Conservation (phyloP, 1,140 invertebrate species). For the Arion vulgaris region DNA sequence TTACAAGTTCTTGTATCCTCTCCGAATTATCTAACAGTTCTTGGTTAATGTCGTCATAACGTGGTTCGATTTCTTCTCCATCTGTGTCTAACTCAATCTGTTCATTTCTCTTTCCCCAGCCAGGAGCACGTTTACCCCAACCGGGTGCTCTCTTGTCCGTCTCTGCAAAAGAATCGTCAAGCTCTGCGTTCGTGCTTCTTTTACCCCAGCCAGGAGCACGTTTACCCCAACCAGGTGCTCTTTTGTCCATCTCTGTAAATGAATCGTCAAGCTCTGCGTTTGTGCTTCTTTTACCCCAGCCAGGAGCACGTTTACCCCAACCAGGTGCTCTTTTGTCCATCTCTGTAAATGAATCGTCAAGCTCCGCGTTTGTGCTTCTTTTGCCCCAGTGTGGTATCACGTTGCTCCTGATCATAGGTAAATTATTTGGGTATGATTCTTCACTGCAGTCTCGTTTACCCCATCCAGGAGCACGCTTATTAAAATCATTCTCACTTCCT, state of each 20-base stretch:
- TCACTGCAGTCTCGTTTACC: background rate
- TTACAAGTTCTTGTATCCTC: background rate
- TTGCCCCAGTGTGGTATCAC: slow-evolving; percentile 11
- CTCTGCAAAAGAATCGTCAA: background rate
- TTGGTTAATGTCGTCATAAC: background rate
- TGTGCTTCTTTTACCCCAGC: slow-evolving; percentile 22
- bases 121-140: too few relatives aligned
- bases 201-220: slow-evolving; percentile 32
- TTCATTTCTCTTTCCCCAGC: too few relatives aligned
- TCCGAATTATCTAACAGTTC: background rate
- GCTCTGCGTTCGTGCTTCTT: background rate
- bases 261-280: background rate
- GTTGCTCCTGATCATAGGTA: background rate
- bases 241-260: background rate
- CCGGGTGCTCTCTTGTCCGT: too few relatives aligned
- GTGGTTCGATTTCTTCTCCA: background rate
- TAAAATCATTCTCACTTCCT: background rate
- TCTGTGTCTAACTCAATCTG: background rate
- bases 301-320: slow-evolving; percentile 24
- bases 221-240: background rate
- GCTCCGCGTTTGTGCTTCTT: background rate
- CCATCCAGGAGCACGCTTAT: slow-evolving; percentile 18
- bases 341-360: slow-evolving; percentile 7
- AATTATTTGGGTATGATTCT: background rate
- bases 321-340: slow-evolving; percentile 11